Evolutionary conservation across 1,140 invertebrate species (phyloP).

Genomic region (Plutomurus gul): DNA sequence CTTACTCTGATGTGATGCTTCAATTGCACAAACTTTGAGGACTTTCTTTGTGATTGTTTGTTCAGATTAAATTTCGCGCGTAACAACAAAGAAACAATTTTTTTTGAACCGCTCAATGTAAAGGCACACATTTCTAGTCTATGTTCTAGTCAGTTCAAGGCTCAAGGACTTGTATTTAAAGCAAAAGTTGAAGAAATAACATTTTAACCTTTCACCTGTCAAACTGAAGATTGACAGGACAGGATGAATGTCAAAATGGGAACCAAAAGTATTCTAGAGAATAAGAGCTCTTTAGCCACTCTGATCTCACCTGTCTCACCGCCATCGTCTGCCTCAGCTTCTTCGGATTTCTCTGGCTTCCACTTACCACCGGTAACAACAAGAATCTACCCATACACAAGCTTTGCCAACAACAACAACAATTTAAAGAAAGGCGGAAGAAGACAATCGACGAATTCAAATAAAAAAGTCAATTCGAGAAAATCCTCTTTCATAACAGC

Average conservation of each 20-base stretch:
- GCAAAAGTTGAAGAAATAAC: not conserved
- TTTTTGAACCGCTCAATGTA: too few relatives aligned
- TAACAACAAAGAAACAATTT: too few relatives aligned
- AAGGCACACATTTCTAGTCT: too few relatives aligned
- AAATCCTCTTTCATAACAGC: not conserved
- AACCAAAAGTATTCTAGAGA: conserved; percentile 34
- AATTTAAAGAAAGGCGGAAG: not conserved
- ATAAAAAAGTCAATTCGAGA: not conserved
- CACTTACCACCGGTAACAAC: conserved; percentile 45
- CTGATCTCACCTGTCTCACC: conserved; percentile 38
- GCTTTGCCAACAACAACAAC: conserved; percentile 4
- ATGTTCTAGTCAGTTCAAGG: not conserved
- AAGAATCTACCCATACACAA: conserved; percentile 30
- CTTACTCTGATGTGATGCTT: too few relatives aligned
- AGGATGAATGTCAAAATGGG: conserved; percentile 35
- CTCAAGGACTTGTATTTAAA: not conserved
- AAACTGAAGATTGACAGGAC: not conserved
- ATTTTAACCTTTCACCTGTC: too few relatives aligned
- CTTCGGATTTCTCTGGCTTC: conserved; percentile 42
- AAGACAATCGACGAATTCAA: conserved; percentile 20
- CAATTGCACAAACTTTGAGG: too few relatives aligned
- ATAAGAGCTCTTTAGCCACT: conserved; percentile 34
- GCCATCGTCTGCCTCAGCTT: conserved; percentile 31
- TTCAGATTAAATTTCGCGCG: too few relatives aligned
- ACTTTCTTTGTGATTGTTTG: too few relatives aligned